Evolutionary conservation across 2,797 vertebrate species (phyloP).

Genomic region (Sylvilagus floridanus): DNA sequence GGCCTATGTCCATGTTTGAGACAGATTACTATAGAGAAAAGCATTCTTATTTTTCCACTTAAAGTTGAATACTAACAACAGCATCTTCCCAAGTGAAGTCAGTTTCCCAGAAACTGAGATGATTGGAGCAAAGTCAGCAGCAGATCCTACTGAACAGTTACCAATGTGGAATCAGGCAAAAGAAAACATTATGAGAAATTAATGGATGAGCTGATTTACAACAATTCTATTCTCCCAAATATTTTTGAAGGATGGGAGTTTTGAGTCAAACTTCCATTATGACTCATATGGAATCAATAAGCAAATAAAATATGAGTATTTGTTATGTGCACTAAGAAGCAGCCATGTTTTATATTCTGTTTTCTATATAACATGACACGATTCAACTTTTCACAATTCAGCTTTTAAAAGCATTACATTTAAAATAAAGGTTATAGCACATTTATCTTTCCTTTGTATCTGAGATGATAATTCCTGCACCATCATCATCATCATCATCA

Average conservation of each 20-base stretch:
- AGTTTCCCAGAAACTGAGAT: background rate
- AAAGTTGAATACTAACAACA: constrained; percentile 18
- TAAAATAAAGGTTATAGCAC: background rate
- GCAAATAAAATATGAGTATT: background rate
- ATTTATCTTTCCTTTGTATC: constrained; percentile 11
- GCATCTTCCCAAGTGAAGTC: background rate
- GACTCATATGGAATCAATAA: background rate
- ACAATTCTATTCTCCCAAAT: background rate
- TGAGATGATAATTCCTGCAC: background rate
- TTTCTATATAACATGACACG: background rate
- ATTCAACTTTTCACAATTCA: constrained; percentile 27
- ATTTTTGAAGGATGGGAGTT: background rate
- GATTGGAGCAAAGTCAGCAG: background rate
- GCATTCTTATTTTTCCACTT: background rate
- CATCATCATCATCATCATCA: constrained; percentile 13
- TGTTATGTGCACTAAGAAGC: background rate
- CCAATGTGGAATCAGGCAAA: background rate
- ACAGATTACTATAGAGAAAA: background rate
- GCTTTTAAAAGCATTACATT: constrained; percentile 7
- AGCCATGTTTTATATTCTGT: background rate
- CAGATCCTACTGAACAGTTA: background rate
- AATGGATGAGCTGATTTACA: background rate
- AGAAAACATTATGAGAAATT: background rate
- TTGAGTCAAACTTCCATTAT: background rate
- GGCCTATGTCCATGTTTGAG: background rate